Percentiles rank a stretch among this genome's conserved stretches.
Conservation (phyloP, 2,113 vertebrate genomes). For the Hippotragus niger region DNA sequence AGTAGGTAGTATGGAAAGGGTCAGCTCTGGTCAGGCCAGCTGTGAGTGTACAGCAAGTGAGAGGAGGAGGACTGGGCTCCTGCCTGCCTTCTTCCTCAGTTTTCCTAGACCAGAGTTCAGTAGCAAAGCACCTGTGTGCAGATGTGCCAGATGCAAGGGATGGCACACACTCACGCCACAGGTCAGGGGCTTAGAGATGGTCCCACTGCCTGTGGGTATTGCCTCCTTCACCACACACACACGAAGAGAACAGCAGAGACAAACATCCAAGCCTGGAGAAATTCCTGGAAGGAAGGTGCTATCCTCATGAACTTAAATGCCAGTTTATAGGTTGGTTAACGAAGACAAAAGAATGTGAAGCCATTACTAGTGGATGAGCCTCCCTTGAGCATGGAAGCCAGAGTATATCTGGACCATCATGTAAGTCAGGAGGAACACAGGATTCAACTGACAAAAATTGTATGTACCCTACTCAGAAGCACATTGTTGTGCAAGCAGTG, state of each 20-base stretch:
- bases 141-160: neutral
- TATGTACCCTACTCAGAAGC: conserved; percentile 17
- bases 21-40: neutral
- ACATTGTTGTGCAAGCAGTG: neutral
- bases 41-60: neutral
- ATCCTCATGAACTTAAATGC: neutral
- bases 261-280: neutral
- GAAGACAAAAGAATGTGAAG: neutral
- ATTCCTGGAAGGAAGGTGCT: conserved; percentile 16
- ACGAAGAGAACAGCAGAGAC: neutral
- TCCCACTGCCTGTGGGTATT: neutral
- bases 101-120: neutral
- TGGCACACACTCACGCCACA: neutral
- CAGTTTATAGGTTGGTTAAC: neutral
- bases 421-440: conserved; percentile 26
- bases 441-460: neutral
- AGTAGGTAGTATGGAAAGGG: neutral
- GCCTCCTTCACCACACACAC: neutral
- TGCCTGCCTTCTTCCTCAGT: neutral
- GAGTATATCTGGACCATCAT: neutral
- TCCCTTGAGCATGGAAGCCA: neutral
- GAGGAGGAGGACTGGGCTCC: neutral
- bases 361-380: neutral
- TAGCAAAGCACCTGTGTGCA: neutral
- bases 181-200: neutral